Base-by-base conservation (phyloP, 1,140 invertebrate species). In the Phthorimaea operculella region DNA sequence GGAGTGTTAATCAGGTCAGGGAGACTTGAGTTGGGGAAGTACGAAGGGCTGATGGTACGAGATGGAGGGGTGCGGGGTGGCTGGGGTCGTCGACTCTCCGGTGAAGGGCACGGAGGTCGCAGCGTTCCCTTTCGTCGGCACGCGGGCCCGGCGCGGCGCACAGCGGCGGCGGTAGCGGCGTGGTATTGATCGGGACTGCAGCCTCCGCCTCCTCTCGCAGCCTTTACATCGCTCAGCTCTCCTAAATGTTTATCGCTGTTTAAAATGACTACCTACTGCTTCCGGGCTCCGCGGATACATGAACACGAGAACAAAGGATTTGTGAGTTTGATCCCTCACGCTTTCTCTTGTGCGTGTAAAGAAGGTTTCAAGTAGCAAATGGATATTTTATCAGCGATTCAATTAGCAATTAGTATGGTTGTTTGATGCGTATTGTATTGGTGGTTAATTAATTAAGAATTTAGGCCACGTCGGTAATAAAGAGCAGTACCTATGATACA, bases 101-200 rank as follows among this genome's bases (percentile, higher is more conserved):
- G 75, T 81, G 80, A 81, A 80, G 77, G 77, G 76, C 79, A 82
- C 74, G 70, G 75, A 74, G 79, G 76, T 79, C 76, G 74, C 64
- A 68, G 74, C 79, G 76, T 82, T 82, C 76, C 76, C 76, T 82
- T 82, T 82, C 79, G 74, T 68, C 73, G 79, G 69, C 67, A 65
- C 66, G 66, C 68, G 70, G 62, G 21, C 21, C 21, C 21, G 21
- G 21, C 70, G 68, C 57, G 53, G 21, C 21, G 21, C 21, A 28
- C 21, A 28, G 59, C 64, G 62, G 45, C 62, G 62, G 61, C 54
- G 56, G 61, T 9, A 42, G 50, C 60, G 65, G 54, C 67, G 54
- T 54, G 55, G 59, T 72, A 77, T 78, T 71, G 71, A 76, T 76
- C 75, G 11, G 15, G 10, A 17, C 33, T 51, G 70, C 67, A 73